Evolutionary conservation across 2,797 vertebrate genomes (phyloP).

Genomic region (Protonibea diacanthus): DNA sequence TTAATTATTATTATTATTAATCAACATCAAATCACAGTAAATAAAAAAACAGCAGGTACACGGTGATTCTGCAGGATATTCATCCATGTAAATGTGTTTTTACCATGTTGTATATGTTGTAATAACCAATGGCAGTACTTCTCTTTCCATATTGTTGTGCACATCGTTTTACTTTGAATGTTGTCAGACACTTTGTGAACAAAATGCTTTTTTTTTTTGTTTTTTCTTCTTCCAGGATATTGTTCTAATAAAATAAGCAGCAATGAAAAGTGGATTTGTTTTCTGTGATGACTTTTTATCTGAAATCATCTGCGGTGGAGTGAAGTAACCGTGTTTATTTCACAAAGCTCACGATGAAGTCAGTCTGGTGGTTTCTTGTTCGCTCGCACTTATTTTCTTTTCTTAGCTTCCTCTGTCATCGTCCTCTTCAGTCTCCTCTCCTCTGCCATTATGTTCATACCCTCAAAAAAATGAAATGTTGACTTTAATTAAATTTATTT

Average conservation of each 20-base stretch:
- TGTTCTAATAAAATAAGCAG: constrained; percentile 94
- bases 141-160: constrained; percentile 88
- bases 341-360: no score
- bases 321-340: no score
- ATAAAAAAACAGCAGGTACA: constrained; percentile 31
- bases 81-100: constrained; percentile 58
- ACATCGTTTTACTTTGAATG: constrained; percentile 92
- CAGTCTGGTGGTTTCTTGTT: no score
- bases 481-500: no score
- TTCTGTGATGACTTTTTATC: not conserved
- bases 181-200: constrained; percentile 91
- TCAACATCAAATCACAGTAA: not conserved
- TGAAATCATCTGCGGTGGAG: no score
- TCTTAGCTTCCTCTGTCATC: no score
- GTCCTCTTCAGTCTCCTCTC: no score
- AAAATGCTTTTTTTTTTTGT: constrained; percentile 84
- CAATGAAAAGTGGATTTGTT: constrained; percentile 36
- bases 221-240: constrained; percentile 81
- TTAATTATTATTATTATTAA: not conserved
- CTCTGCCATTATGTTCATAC: no score
- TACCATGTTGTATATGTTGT: constrained; percentile 75
- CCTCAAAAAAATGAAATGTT: no score
- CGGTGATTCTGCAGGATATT: constrained; percentile 32
- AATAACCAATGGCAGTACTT: constrained; percentile 86
- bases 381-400: no score